These are phyloP conservation scores for Microchrysa polita DNA, from an alignment of 2,888 invertebrate genomes.

Conservation along the genomic window DNA sequence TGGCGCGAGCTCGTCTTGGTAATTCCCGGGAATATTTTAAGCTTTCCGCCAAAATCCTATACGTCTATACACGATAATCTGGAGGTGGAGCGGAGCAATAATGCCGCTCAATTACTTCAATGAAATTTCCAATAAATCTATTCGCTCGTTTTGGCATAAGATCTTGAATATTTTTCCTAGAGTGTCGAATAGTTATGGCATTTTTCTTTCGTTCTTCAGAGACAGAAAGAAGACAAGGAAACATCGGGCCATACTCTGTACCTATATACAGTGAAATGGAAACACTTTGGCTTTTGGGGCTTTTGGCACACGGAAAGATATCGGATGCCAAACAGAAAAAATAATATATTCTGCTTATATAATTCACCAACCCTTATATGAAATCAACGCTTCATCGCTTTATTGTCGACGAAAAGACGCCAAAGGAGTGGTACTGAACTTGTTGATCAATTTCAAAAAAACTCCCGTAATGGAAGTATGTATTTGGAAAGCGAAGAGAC, in stretches of 20 bases:
- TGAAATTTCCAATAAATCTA: conserved; percentile 43
- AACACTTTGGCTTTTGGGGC: conserved; percentile 14
- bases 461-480: too few relatives aligned
- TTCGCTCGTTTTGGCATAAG: conserved; percentile 37
- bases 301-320: conserved; percentile 6
- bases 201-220: neutral
- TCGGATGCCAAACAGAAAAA: conserved; percentile 1
- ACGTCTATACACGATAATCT: conserved; percentile 33
- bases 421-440: conserved; percentile 13
- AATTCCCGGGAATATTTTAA: neutral
- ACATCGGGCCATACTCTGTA: neutral
- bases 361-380: conserved; percentile 29
- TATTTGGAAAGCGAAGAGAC: neutral
- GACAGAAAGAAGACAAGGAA: too few relatives aligned
- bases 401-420: too few relatives aligned
- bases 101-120: conserved; percentile 43
- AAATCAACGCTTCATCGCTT: conserved; percentile 26
- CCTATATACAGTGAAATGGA: neutral
- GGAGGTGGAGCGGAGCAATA: conserved; percentile 37
- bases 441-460: conserved; percentile 32
- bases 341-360: conserved; percentile 13
- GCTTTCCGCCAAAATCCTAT: too few relatives aligned
- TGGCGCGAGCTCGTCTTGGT: too few relatives aligned
- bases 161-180: too few relatives aligned
- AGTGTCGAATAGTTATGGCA: too few relatives aligned